Percentiles rank a stretch among this genome's conserved stretches.
Conservation (phyloP, 1,140 invertebrate species). For the Ceratosolen solmsi region DNA sequence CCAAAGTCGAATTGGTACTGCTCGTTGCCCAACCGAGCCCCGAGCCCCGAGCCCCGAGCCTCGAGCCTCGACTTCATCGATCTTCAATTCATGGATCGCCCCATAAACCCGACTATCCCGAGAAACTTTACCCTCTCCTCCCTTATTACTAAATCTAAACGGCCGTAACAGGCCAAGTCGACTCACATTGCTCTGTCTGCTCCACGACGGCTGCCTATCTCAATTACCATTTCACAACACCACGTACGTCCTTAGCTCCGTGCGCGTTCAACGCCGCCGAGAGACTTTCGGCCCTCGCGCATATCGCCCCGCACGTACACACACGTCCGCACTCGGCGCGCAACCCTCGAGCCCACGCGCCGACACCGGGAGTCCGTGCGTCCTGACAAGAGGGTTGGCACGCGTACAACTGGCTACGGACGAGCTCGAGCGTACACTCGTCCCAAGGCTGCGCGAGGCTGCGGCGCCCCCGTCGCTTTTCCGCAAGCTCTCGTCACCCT, state of each 20-base stretch:
- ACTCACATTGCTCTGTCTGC: constrained; percentile 37
- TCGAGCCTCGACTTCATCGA: no score
- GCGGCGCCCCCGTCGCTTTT: not conserved
- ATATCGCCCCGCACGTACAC: not conserved
- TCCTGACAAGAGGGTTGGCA: constrained; percentile 58
- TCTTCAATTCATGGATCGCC: no score
- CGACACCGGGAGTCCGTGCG: constrained; percentile 17
- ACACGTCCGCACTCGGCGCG: not conserved
- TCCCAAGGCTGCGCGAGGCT: constrained; percentile 3
- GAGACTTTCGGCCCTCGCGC: not conserved
- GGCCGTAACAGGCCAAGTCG: constrained; percentile 34
- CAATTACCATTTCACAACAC: constrained; percentile 42
- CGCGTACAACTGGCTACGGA: constrained; percentile 66
- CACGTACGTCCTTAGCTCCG: not conserved
- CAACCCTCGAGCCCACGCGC: not conserved
- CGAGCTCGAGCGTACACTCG: constrained; percentile 59
- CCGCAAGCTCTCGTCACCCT: constrained; percentile 47
- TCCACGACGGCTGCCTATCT: not conserved
- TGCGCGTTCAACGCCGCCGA: not conserved
- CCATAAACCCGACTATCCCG: not conserved
- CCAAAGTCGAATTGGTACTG: no score
- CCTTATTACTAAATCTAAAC: constrained; percentile 16
- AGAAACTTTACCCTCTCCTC: not conserved
- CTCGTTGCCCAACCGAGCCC: no score
- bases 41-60: no score